Base-by-base conservation (phyloP, 2,113 vertebrate species). In the Candoia aspera region DNA sequence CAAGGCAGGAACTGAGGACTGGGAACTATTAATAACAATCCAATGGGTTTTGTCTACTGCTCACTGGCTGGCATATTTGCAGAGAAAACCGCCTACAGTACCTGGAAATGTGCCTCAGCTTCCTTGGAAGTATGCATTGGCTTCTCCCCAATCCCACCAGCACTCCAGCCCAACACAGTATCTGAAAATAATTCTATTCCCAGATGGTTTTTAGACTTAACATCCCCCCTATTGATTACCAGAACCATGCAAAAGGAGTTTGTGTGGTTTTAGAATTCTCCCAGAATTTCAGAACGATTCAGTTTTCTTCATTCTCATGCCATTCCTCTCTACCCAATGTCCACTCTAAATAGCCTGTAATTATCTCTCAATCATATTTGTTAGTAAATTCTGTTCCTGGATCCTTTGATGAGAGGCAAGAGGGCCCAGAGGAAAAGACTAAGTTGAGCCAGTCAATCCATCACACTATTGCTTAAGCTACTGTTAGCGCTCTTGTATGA, bases 161-260 rank as follows among this genome's bases (percentile, higher is more conserved):
- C 87, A 62, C 46, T 89, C 46, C 87, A 54, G 29, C 46, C 57
- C 46, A 60, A 58, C 46, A 62, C 29, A 89, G 33, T 55, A 59
- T 92, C 73, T 92, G 73, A 42, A 84, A 79, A 89, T 92, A 37
- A 92, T 89, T 79, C 21, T 84, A 89, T 89, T 62, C 87, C 73
- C 91, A 92, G 87, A 88, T 59, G 37, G 17, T 79, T 59, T 88
- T 83, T 83, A 92, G 46, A 73, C 83, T 84, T 64, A 92, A 64
- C 15, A 84, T 54, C 64, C 5, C 13, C 46, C 21, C 54, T 62
- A 23, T 84, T 88, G 91, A 84, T 57, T 49, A 26, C 58, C 33
- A n/a, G 55, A 88, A 42, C 6, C 10, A 23, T 4, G 84, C 33
- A 84, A 21, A 60, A 84, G 55, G 29, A 62, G 42, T 12, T 42